Evolutionary conservation across 2,888 invertebrate genomes (phyloP), one percentile per base, ranked within the genome.

Genomic region (Drosophila demipolita): DNA sequence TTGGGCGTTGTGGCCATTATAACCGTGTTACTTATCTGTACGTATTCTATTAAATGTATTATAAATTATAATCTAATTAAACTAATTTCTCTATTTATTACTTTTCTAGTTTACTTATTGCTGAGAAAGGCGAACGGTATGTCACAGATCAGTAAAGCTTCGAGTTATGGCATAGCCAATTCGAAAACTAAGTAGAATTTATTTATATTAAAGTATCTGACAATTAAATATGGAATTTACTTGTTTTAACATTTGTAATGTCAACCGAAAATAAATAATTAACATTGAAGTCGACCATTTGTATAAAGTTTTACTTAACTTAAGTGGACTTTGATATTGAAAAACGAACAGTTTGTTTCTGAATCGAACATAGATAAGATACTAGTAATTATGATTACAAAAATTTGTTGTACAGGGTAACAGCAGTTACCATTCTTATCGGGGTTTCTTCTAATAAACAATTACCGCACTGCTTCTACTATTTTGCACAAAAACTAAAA

Each of bases 61-160:
- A 15, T 42, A 6, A 20, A 15, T n/a, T 9, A 2, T 36, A 9
- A 12, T 36, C 0, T 15, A 23, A 45, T 7, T 23, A 2, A 0
- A 58, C 20, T 48, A 26, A n/a, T 55, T 2, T 15, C n/a, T 1
- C 6, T 1, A 26, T n/a, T 40, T 3, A 32, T 8, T 2, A 23
- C 15, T 36, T 4, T 57, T 78, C 0, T 36, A 83, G 83, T 84
- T 62, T 80, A 55, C 33, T 35, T 58, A 1, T 57, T 84, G 23
- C 60, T 84, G 57, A 57, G 29, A 5, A 59, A 72, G 33, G 82
- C 78, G 1, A 73, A 69, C 11, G 82, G 73, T 49, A 63, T 78
- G 60, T 83, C 83, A 2, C 75, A 75, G 45, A 85, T 84, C 48
- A 80, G 83, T 66, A 84, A 84, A 38, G 71, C 58, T 5, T 84